Base-by-base conservation (phyloP, 2,888 invertebrate genomes). In the Norana najaformis region DNA sequence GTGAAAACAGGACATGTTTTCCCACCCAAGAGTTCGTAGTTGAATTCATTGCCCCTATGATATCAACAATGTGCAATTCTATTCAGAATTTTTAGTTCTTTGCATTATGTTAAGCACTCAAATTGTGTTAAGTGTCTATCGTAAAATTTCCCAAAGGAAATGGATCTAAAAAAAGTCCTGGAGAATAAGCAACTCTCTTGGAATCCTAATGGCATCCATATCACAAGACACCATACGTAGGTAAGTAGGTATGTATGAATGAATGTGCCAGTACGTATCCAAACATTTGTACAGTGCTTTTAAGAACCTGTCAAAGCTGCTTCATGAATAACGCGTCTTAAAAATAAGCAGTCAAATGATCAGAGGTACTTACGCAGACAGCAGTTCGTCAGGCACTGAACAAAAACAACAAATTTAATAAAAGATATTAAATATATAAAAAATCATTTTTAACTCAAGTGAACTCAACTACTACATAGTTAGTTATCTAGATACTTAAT, bases 351-450 rank as follows among this genome's bases (percentile, higher is more conserved):
- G 1, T 85, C 23, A 85, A 23, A 20, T 36, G 23, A 85, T 35
- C 35, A 85, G 20, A 85, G 20, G 20, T 85, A 85, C 85, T 85
- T 37, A 85, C 85, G 85, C 85, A 8, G 85, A 85, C 36, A 85
- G 36, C 35, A 85, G 23, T 1, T 85, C 85, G 23, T 85, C 85
- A 23, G 85, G 85, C 85, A 85, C 85, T 85, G 16, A 36, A 83
- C 34, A 36, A 85, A 36, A 5, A 23, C 3, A 85, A 85, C 16
- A 85, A 37, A 35, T 23, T 23, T 35, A 85, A 36, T 16, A 53
- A 18, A 53, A 23, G 16, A 23, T 23, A 85, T 35, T 8, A 36
- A 85, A 23, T 37, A 36, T 35, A 6, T 20, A 36, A 30, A 85
- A 36, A 35, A n/a, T 34, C 85, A 85, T 85, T 85, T 14, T 0